Base-by-base conservation (phyloP, 1,140 invertebrate genomes). In the Hyphantria cunea region DNA sequence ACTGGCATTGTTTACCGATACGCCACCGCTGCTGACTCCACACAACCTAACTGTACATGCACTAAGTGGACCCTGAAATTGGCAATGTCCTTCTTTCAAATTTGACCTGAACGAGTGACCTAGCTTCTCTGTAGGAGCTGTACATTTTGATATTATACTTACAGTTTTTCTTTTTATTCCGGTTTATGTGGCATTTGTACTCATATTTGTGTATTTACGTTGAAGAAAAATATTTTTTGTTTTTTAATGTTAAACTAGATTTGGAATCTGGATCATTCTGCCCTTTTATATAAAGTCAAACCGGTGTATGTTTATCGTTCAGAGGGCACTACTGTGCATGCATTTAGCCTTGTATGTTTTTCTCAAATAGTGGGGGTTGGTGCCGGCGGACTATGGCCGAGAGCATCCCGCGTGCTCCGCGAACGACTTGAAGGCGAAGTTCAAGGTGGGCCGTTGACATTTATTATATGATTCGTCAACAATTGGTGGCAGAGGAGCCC, bases 361-460 rank as follows among this genome's bases (percentile, higher is more conserved):
- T 80, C 37, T 39, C 66, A 68, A 71, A 59, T 64, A 64, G 48
- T 25, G 50, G 53, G 75, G 74, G 73, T 72, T 56, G 52, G n/a
- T 13, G 55, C 34, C 31, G 25, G 50, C 54, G 52, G 44, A 32
- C 56, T 50, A 42, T 68, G 72, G 70, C 72, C 72, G 65, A 76
- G 64, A 76, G 72, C 77, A 80, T 80, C 82, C 72, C 75, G 81
- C 79, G 72, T 76, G 71, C 63, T 80, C 14, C 10, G 41, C 11
- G 50, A 45, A 49, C 60, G 47, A 8, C 9, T 49, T 61, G 64
- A 65, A 77, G 76, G 72, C 55, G 75, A 87, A 84, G 87, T 87
- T 90, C 87, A 90, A 90, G 87, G 87, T 70, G 75, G 80, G 72
- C 53, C 87, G 73, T 87, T 90, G 84, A 75, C 84, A 90, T 90